phyloP scores from a whole-genome alignment of 2,888 invertebrate genomes.

The Pinctada fucata region DNA sequence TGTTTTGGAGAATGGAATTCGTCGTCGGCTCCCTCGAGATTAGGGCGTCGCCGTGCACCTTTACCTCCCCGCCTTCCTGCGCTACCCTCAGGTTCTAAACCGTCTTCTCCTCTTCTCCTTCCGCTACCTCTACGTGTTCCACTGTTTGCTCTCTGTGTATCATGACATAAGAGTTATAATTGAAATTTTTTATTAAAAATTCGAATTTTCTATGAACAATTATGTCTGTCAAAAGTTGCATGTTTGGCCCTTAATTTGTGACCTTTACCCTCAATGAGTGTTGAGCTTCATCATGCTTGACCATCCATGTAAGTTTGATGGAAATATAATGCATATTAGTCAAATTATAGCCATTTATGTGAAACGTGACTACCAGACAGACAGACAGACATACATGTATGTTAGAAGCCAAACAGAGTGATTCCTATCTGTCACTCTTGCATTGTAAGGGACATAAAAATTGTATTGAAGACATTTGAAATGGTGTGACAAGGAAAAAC shows the following conservation, averaged over 20 bases:
- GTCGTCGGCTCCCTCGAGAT: slow-evolving; percentile 65
- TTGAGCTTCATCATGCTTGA: too few species aligned
- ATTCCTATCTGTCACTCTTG: too few species aligned
- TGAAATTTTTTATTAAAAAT: not conserved
- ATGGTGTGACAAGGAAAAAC: too few species aligned
- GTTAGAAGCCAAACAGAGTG: too few species aligned
- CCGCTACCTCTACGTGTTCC: slow-evolving; percentile 73
- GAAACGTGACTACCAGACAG: not conserved
- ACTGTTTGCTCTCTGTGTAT: slow-evolving; percentile 70
- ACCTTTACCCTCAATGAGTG: too few species aligned
- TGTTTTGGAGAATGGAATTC: slow-evolving; percentile 64
- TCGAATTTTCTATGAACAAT: too few species aligned
- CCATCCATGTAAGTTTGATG: too few species aligned
- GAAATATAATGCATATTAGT: too few species aligned
- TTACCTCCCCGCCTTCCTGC: slow-evolving; percentile 49
- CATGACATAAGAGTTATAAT: not conserved
- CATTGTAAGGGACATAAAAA: too few species aligned
- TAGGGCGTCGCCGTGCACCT: slow-evolving; percentile 53
- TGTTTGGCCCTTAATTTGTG: not conserved
- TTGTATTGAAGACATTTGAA: too few species aligned
- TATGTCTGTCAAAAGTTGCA: not conserved
- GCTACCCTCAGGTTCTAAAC: slow-evolving; percentile 59
- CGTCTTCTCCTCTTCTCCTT: slow-evolving; percentile 50
- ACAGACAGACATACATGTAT: not conserved
- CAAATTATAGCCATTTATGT: too few species aligned